Conservation (phyloP, 2,888 invertebrate genomes). For the Achlya flavicornis region DNA sequence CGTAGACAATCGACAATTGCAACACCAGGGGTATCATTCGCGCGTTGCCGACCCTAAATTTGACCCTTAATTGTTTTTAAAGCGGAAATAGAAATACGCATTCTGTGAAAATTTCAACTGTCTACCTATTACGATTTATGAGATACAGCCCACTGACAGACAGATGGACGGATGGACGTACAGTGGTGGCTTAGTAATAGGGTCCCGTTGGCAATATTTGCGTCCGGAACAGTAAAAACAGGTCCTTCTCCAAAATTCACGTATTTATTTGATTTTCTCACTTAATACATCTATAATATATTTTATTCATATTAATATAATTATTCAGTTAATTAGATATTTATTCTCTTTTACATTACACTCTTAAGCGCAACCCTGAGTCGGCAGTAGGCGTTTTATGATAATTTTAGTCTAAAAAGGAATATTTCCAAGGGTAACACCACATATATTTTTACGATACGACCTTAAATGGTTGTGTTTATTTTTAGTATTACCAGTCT, state of each 20-base stretch:
- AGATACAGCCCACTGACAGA: no score
- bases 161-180: no score
- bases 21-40: no score
- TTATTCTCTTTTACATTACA: conserved; percentile 32
- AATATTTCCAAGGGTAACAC: conserved; percentile 50
- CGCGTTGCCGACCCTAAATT: no score
- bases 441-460: conserved; percentile 55
- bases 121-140: no score
- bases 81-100: no score
- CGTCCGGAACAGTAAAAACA: no score
- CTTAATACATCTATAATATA: not conserved
- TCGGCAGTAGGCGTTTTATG: conserved; percentile 40
- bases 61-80: no score
- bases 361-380: conserved; percentile 32
- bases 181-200: no score
- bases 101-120: no score
- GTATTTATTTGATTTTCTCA: not conserved
- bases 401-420: conserved; percentile 50
- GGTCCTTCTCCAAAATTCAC: not conserved
- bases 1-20: no score
- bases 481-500: conserved; percentile 42
- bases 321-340: conserved; percentile 7
- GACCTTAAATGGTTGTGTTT: conserved; percentile 46
- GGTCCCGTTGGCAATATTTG: no score
- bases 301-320: not conserved